phyloP scores from a whole-genome alignment of 2,888 invertebrate species.

The Diadegma fenestrale region DNA sequence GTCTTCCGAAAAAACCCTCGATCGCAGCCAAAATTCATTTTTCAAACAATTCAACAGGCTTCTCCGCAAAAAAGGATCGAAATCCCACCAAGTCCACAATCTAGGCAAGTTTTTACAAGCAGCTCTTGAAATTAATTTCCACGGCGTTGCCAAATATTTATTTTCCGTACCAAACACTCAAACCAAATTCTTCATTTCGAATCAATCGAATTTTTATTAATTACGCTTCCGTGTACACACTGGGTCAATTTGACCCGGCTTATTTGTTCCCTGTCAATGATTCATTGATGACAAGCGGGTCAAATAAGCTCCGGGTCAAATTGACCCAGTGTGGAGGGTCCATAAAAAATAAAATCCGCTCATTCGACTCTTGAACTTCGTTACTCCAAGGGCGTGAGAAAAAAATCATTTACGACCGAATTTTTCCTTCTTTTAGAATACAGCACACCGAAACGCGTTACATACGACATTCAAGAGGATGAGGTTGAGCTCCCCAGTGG shows the following conservation, averaged over 20 bases:
- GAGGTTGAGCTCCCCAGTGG: conserved; percentile 22
- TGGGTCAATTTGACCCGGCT: too few species aligned
- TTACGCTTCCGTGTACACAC: too few species aligned
- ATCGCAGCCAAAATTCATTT: conserved; percentile 2
- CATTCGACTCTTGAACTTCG: too few species aligned
- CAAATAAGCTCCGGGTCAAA: too few species aligned
- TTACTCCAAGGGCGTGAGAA: not conserved
- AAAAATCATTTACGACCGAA: not conserved
- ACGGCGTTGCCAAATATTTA: too few species aligned
- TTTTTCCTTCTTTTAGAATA: conserved; percentile 30
- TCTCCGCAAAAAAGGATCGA: not conserved
- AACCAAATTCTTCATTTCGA: too few species aligned
- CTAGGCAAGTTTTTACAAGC: conserved; percentile 32
- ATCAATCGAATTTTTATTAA: too few species aligned
- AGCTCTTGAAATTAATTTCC: not conserved
- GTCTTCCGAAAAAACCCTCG: not conserved
- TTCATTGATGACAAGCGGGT: too few species aligned
- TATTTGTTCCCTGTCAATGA: too few species aligned
- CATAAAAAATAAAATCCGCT: too few species aligned
- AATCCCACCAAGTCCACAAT: conserved; percentile 26
- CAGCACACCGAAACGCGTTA: conserved; percentile 22
- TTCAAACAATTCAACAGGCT: conserved; percentile 17
- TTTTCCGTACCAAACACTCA: too few species aligned
- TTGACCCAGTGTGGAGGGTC: too few species aligned
- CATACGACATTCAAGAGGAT: conserved; percentile 22